Conservation (phyloP, 2,888 invertebrate genomes). For the Meandrusa payeni region DNA sequence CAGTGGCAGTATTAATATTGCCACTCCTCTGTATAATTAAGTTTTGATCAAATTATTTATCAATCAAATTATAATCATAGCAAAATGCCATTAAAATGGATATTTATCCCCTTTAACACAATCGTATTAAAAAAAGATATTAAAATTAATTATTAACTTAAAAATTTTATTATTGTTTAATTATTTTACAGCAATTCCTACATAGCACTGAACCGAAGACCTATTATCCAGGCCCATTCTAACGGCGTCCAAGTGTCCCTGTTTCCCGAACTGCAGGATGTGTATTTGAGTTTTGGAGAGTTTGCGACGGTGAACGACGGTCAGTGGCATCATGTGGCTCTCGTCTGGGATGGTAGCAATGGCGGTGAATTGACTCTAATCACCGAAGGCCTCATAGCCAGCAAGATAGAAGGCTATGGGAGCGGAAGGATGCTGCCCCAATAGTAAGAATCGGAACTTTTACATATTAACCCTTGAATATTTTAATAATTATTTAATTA, state of each 20-base stretch:
- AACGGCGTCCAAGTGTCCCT: constrained; percentile 95
- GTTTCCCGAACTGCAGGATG: constrained; percentile 93
- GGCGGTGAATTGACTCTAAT: constrained; percentile 93
- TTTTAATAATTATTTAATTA: too few relatives aligned
- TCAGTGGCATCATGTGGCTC: constrained; percentile 97
- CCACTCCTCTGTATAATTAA: too few relatives aligned
- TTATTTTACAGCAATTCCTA: constrained; percentile 84
- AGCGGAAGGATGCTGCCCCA: constrained; percentile 89
- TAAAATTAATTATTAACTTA: too few relatives aligned
- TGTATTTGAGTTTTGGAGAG: constrained; percentile 94
- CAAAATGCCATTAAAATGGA: too few relatives aligned
- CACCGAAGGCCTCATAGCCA: constrained; percentile 97
- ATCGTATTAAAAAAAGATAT: too few relatives aligned
- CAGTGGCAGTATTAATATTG: too few relatives aligned
- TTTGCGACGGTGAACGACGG: constrained; percentile 97
- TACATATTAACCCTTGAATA: too few relatives aligned
- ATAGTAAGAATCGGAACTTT: too few relatives aligned
- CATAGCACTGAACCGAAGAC: constrained; percentile 87
- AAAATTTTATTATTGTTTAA: too few relatives aligned
- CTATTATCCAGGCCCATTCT: constrained; percentile 95
- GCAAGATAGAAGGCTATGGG: constrained; percentile 94
- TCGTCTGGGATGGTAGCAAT: constrained; percentile 95
- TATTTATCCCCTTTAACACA: too few relatives aligned
- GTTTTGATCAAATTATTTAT: too few relatives aligned
- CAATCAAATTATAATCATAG: too few relatives aligned